These are phyloP conservation scores for Ceryle rudis DNA, from an alignment of 2,797 vertebrate genomes.

Conservation along the genomic window DNA sequence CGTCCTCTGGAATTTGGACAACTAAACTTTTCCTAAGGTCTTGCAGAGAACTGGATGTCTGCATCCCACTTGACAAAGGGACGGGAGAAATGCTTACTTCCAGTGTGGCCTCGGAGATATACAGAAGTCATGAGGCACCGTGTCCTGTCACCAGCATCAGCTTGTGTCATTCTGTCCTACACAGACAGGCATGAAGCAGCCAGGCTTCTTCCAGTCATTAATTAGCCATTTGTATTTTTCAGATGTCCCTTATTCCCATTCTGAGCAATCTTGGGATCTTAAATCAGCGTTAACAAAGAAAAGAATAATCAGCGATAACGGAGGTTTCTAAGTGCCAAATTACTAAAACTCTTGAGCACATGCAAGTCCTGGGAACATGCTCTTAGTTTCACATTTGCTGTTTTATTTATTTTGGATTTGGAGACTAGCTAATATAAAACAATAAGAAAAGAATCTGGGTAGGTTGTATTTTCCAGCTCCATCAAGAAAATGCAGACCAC, in stretches of 20 bases:
- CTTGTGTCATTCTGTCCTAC: neutral
- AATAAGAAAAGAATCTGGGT: conserved; percentile 48
- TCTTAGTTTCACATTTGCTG: conserved; percentile 55
- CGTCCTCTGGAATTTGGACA: neutral
- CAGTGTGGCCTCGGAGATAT: neutral
- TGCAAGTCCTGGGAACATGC: conserved; percentile 35
- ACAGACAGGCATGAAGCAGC: neutral
- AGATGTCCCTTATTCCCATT: neutral
- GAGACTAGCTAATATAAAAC: conserved; percentile 47
- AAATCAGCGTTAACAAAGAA: conserved; percentile 40
- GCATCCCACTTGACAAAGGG: neutral
- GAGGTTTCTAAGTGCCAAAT: conserved; percentile 36
- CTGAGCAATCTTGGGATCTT: conserved; percentile 31
- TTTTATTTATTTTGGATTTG: conserved; percentile 72
- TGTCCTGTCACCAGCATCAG: neutral
- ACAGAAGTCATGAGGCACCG: neutral
- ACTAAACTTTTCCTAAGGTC: neutral
- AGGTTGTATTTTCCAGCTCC: conserved; percentile 52
- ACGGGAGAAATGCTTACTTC: neutral
- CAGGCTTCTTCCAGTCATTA: neutral
- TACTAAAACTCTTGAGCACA: conserved; percentile 27
- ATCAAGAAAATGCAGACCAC: conserved; percentile 50
- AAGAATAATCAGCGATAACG: conserved; percentile 40
- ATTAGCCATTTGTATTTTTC: neutral
- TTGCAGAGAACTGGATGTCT: neutral